Percentiles rank a stretch among this genome's conserved stretches.
Conservation (phyloP, 2,888 invertebrate species). For the Andricus quercusramuli region DNA sequence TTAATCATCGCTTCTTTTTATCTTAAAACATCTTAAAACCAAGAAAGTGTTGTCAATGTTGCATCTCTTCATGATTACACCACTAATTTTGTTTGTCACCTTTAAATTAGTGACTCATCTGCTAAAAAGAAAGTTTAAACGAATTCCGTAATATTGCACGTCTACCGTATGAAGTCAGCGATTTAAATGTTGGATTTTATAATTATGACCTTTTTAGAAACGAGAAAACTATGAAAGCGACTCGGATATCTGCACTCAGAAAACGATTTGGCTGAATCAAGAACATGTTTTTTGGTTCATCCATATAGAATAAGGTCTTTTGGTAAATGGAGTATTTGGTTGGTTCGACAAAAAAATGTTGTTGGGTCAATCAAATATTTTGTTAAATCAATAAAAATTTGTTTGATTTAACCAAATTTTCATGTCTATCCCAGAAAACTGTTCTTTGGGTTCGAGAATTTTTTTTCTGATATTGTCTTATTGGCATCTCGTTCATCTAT, state of each 20-base stretch:
- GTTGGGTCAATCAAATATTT: too few relatives aligned
- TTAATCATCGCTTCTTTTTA: background rate
- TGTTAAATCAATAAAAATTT: too few relatives aligned
- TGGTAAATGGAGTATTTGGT: too few relatives aligned
- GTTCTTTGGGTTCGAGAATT: too few relatives aligned
- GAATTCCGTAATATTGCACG: background rate
- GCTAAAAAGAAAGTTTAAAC: background rate
- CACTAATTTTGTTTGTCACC: background rate
- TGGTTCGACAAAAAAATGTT: too few relatives aligned
- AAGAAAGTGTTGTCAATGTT: background rate
- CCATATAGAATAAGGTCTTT: too few relatives aligned
- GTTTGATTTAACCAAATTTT: too few relatives aligned
- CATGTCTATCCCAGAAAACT: too few relatives aligned
- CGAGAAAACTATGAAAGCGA: background rate
- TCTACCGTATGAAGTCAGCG: background rate
- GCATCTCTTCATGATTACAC: too few relatives aligned
- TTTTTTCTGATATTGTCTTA: background rate
- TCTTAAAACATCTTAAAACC: background rate
- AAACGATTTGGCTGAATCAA: too few relatives aligned
- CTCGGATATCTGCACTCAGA: background rate
- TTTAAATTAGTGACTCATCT: background rate
- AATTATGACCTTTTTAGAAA: background rate
- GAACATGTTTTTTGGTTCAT: too few relatives aligned
- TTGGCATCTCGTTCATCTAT: background rate
- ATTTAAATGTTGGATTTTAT: background rate